Conservation (phyloP, 2,113 vertebrate genomes). For the Tachycineta bicolor region DNA sequence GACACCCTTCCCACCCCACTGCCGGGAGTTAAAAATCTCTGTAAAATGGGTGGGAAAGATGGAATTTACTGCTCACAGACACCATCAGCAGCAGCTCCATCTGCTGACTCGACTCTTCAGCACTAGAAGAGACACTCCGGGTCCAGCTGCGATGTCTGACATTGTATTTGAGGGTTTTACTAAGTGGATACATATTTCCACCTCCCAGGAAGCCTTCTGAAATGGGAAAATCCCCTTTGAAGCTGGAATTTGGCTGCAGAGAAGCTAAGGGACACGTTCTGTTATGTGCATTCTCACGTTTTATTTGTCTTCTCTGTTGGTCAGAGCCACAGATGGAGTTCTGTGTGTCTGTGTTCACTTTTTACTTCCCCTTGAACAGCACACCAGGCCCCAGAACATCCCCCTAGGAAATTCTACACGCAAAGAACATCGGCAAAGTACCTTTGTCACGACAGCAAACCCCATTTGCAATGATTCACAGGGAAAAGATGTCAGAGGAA, state of each 20-base stretch:
- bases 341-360: neutral
- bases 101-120: neutral
- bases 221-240: neutral
- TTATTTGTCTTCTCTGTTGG: neutral
- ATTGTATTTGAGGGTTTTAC: neutral
- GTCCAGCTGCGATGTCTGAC: neutral
- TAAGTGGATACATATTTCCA: neutral
- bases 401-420: neutral
- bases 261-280: neutral
- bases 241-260: neutral
- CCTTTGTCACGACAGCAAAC: neutral
- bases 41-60: neutral
- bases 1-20: neutral
- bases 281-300: fast-evolving
- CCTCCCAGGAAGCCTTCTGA: neutral
- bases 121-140: neutral
- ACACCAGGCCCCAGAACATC: neutral
- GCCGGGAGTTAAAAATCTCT: neutral
- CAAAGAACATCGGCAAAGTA: fast-evolving
- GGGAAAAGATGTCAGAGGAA: neutral
- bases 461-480: too few relatives aligned
- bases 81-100: neutral
- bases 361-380: neutral
- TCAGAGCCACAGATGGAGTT: neutral
- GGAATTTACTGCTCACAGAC: neutral